Evolutionary conservation across 1,140 invertebrate genomes (phyloP), one percentile per base, ranked within the genome.

Genomic region (Probaryconus sp.): DNA sequence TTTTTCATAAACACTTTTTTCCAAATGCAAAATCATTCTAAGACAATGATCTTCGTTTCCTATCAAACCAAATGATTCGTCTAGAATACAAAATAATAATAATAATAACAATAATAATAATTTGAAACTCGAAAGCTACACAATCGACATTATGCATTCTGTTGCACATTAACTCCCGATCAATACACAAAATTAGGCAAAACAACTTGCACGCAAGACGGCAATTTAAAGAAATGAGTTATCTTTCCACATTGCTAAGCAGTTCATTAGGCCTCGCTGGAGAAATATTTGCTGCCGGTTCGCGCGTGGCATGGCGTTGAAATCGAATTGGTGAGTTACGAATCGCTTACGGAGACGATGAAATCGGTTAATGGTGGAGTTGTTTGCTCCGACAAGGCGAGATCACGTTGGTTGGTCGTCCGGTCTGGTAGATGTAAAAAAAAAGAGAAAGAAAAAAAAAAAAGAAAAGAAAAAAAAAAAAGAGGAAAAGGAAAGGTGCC

Each of bases 341-440:
- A 81, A 83, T 84, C 77, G 81, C 77, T 80, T 80, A 80, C 75
- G 72, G 80, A 73, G 74, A 79, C 79, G 77, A 80, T 80, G 79
- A 84, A 84, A 84, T 82, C 82, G 78, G 81, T 67, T 69, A 72
- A 74, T 78, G 67, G 71, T 63, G 50, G 68, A 71, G 69, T 68
- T 75, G 60, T 30, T 70, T 76, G 64, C 65, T 64, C 48, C 63
- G 56, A 38, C 55, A 48, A 43, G 53, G 31, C 56, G 31, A 53
- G 55, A 31, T 61, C 68, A 56, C 53, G 76, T 70, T 63, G 67
- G 65, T 77, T 70, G 70, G 70, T 60, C 61, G 68, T 42, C 51
- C 33, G 42, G 47, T 55, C n/a, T n/a, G n/a, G n/a, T n/a, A n/a
- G n/a, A n/a, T n/a, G n/a, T n/a, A 56, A 70, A 47, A 11, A 9